A percentile compares a stretch with the other conserved stretches of the same genome.
These are phyloP conservation scores for Hemaris fuciformis DNA, from an alignment of 2,888 invertebrate species.

Conservation along the genomic window DNA sequence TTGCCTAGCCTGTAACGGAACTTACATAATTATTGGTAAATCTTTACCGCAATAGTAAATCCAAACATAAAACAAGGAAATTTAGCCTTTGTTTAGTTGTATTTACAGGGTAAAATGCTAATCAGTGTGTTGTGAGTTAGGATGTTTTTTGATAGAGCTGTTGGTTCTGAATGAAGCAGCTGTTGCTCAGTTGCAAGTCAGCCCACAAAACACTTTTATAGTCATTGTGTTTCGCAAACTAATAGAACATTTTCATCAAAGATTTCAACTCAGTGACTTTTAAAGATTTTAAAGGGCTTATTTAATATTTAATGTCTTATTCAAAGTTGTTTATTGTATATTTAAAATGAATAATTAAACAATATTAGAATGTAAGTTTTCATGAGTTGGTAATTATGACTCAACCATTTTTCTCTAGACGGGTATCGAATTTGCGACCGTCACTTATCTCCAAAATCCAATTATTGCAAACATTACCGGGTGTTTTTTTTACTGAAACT, in stretches of 20 bases:
- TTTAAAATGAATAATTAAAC: too few species aligned
- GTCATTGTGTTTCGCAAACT: slow-evolving; percentile 36
- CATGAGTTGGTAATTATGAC: too few species aligned
- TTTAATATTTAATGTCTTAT: too few species aligned
- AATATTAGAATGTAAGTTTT: too few species aligned
- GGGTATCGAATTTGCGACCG: too few species aligned
- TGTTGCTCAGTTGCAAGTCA: slow-evolving; percentile 37
- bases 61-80: neutral
- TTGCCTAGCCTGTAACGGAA: slow-evolving; percentile 51
- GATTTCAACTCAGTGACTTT: neutral
- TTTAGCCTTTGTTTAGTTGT: neutral
- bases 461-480: too few species aligned
- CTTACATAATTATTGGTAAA: slow-evolving; percentile 65
- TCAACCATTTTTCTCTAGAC: too few species aligned
- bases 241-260: slow-evolving; percentile 14
- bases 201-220: slow-evolving; percentile 34
- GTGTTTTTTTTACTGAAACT: too few species aligned
- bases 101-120: slow-evolving; percentile 19
- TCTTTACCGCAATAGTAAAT: slow-evolving; percentile 6
- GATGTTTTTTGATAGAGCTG: slow-evolving; percentile 18
- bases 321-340: too few species aligned
- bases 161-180: slow-evolving; percentile 51
- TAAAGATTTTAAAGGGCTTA: neutral
- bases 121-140: slow-evolving; percentile 9
- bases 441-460: too few species aligned